Evolutionary conservation across 92 coral and sea anemone genomes (phyloP).

Genomic region (Chrysogorgia sp.): DNA sequence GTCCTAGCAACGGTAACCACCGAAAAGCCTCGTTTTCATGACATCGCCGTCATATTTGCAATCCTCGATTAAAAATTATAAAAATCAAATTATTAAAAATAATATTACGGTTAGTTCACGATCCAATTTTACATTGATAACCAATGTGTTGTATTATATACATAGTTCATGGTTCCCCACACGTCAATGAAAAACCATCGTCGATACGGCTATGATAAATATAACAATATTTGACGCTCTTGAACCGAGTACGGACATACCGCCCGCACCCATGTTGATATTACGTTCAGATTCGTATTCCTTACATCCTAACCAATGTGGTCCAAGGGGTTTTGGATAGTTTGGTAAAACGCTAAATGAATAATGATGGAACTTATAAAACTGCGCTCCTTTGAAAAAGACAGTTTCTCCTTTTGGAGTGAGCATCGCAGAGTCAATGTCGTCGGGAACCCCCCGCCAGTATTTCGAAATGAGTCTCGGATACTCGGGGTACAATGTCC

Average conservation of each 20-base stretch:
- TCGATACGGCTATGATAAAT: neutral
- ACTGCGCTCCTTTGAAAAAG: slow-evolving; percentile 68
- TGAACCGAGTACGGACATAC: neutral
- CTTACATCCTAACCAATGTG: slow-evolving; percentile 34
- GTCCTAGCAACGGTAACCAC: too few species aligned
- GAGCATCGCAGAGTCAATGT: slow-evolving; percentile 67
- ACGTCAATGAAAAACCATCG: neutral
- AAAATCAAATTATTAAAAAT: too few species aligned
- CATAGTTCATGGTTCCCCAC: too few species aligned
- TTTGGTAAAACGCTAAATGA: slow-evolving; percentile 22
- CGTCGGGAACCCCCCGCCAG: slow-evolving; percentile 59
- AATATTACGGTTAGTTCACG: too few species aligned
- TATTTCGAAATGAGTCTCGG: slow-evolving; percentile 55
- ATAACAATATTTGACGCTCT: slow-evolving; percentile 4
- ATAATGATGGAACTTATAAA: slow-evolving; percentile 62
- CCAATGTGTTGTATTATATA: too few species aligned
- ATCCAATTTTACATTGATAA: too few species aligned
- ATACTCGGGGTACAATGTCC: slow-evolving; percentile 55
- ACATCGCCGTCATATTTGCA: too few species aligned
- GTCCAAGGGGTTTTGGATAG: slow-evolving; percentile 45
- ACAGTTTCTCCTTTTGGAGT: slow-evolving; percentile 66
- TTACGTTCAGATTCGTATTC: slow-evolving; percentile 1
- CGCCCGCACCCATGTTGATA: neutral
- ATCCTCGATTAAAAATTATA: too few species aligned
- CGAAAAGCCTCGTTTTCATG: too few species aligned